Evolutionary conservation across 2,888 invertebrate genomes (phyloP), one percentile per base, ranked within the genome.

Genomic region (Pristionchus maxplancki): DNA sequence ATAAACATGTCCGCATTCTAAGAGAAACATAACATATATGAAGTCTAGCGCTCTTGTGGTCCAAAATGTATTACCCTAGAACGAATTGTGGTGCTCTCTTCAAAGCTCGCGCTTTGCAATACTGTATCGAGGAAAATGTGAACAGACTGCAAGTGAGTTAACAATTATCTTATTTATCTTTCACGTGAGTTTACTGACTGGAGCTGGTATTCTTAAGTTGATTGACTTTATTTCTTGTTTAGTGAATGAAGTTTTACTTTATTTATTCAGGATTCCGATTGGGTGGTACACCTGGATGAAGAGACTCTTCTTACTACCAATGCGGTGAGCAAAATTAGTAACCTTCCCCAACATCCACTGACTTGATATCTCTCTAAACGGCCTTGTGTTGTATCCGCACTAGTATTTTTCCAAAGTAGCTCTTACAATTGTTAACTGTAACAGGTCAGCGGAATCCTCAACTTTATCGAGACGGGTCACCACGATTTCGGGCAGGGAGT

Each of bases 251-350:
- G n/a, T n/a, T n/a, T n/a, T n/a, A 28, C 28, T 8, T 64, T 64
- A 28, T 64, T 3, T 28, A 64, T 82, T 5, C 34, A 88, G 87
- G 97, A 97, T 94, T 97, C 96, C 91, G 98, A 98, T 95, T 98
- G 98, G 98, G 97, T 98, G 94, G 94, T 95, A 0, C 98, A 98
- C 95, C 96, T 98, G 89, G 98, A 98, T 95, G 98, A 98, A 95
- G 98, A 98, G 95, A 98, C 98, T 0, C 95, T 98, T 88, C 95
- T 98, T 50, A 98, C 98, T 9, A 97, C 97, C 94, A 97, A 98
- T 95, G 97, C 97, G 71, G 96, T 98, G 85, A 20, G 58, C 58
- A 58, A 20, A 58, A 58, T 58, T 13, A 15, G 58, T 24, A 20
- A 20, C 24, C 24, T n/a, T n/a, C n/a, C n/a, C n/a, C n/a, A n/a